Evolutionary conservation across 2,797 vertebrate species (phyloP).

Genomic region (Cirrhinus mrigala): DNA sequence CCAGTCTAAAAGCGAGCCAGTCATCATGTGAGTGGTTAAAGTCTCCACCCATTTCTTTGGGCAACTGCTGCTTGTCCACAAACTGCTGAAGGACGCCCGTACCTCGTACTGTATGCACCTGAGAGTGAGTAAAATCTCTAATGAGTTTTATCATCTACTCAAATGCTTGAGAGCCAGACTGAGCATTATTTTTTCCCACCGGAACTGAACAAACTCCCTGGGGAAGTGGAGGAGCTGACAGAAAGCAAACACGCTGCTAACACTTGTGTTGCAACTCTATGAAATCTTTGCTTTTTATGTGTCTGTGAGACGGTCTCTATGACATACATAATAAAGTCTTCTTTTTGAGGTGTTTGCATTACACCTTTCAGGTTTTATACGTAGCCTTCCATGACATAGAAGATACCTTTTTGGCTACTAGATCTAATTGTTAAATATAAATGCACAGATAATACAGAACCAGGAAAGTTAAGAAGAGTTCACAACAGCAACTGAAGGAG

Average conservation of each 20-base stretch:
- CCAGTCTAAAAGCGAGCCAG: conserved; percentile 82
- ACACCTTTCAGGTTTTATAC: neutral
- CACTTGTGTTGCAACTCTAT: neutral
- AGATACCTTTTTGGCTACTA: neutral
- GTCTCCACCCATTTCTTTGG: conserved; percentile 78
- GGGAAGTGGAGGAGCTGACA: neutral
- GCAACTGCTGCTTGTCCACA: conserved; percentile 81
- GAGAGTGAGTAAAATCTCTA: conserved; percentile 26
- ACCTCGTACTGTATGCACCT: conserved; percentile 77
- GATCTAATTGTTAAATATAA: neutral
- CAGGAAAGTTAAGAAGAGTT: neutral
- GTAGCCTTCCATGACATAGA: neutral
- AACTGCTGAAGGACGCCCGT: conserved; percentile 79
- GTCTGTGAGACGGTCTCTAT: neutral
- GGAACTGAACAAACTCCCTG: neutral
- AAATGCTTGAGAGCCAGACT: neutral
- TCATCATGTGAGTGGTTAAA: conserved; percentile 78
- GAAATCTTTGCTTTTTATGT: neutral
- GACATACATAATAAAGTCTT: neutral
- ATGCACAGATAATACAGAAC: neutral
- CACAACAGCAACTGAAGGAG: neutral
- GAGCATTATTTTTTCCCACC: neutral
- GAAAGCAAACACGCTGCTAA: neutral
- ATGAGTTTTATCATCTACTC: conserved; percentile 29
- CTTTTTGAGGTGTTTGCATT: neutral